Percentiles rank a stretch among this genome's conserved stretches.
Evolutionary conservation across 2,113 vertebrate genomes (phyloP).

Genomic region (Asarcornis scutulata): DNA sequence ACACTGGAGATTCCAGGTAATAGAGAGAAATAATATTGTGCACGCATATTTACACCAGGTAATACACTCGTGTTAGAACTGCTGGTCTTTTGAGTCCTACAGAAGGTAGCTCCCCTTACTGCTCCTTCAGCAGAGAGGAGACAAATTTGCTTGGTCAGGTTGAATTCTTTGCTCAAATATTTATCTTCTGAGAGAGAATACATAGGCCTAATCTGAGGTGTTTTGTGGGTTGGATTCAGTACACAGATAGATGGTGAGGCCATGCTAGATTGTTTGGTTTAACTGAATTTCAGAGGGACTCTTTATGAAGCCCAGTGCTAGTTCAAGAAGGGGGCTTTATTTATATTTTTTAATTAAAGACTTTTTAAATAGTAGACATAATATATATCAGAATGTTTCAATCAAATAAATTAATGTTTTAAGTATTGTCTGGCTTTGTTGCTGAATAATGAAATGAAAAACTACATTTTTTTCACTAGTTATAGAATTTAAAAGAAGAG

Average conservation of each 20-base stretch:
- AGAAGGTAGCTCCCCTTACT: neutral
- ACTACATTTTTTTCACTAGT: neutral
- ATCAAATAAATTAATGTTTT: neutral
- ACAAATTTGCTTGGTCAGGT: no score
- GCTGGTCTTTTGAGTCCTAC: neutral
- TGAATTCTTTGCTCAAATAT: neutral
- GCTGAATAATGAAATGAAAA: neutral
- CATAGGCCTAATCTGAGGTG: neutral
- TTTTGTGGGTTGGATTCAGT: neutral
- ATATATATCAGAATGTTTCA: neutral
- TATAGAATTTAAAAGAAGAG: neutral
- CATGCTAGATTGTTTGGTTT: neutral
- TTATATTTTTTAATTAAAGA: neutral
- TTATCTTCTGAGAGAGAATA: neutral
- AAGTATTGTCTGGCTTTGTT: neutral
- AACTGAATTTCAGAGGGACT: neutral
- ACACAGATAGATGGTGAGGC: neutral
- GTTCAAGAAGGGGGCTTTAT: neutral
- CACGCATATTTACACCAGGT: neutral
- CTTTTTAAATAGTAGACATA: neutral
- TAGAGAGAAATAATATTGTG: neutral
- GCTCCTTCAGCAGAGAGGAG: neutral
- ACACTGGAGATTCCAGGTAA: neutral
- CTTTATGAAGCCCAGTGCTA: rapidly evolving
- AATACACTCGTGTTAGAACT: rapidly evolving